Evolutionary conservation across 2,797 vertebrate species (phyloP).

Genomic region (Phrynocephalus guinanensis): DNA sequence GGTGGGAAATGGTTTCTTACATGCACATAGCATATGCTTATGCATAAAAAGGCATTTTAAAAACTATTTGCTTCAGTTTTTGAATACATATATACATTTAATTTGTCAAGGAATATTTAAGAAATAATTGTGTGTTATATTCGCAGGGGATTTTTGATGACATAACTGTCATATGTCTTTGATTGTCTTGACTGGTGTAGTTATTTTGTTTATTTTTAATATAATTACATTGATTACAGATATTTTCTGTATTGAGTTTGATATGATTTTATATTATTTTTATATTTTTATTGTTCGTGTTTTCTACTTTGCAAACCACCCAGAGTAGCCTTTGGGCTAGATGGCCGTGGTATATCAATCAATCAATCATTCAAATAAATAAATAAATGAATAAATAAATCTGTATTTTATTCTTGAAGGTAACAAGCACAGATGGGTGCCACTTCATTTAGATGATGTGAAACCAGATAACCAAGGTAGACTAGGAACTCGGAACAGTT

Average conservation of each 20-base stretch:
- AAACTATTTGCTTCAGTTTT: neutral
- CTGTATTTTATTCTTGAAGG: constrained; percentile 75
- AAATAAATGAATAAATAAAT: neutral
- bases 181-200: too few relatives aligned
- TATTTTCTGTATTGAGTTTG: too few relatives aligned
- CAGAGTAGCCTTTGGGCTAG: too few relatives aligned
- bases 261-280: too few relatives aligned
- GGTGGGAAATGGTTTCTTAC: neutral
- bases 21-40: neutral
- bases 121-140: constrained; percentile 15
- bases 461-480: constrained; percentile 82
- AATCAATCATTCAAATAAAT: too few relatives aligned
- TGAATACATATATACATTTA: neutral
- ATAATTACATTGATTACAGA: too few relatives aligned
- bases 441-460: constrained; percentile 86
- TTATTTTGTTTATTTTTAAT: too few relatives aligned
- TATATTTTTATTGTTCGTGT: too few relatives aligned
- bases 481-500: constrained; percentile 71
- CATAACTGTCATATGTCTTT: neutral
- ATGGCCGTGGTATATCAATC: too few relatives aligned
- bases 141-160: constrained; percentile 11
- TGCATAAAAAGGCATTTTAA: neutral
- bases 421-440: constrained; percentile 92
- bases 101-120: constrained; percentile 9
- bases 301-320: too few relatives aligned